Conservation (phyloP, 2,113 vertebrate genomes). For the Ursus arctos region DNA sequence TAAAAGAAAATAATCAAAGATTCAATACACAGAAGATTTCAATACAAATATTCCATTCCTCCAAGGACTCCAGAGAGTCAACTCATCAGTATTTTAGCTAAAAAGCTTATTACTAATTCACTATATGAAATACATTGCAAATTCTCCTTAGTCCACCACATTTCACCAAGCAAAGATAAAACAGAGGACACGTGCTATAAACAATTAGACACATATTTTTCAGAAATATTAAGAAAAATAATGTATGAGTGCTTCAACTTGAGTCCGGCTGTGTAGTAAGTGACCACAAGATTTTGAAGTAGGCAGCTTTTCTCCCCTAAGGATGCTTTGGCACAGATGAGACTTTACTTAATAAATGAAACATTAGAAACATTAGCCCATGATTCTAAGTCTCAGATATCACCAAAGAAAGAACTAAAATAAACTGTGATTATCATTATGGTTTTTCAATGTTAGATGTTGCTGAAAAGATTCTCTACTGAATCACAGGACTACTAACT, state of each 20-base stretch:
- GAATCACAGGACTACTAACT: background rate
- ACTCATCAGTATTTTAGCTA: background rate
- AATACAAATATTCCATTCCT: background rate
- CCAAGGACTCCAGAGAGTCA: background rate
- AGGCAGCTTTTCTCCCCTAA: background rate
- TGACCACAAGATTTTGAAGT: background rate
- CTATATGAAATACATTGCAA: background rate
- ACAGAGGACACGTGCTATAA: background rate
- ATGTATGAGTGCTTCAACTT: background rate
- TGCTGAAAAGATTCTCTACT: background rate
- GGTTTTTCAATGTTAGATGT: background rate
- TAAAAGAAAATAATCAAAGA: background rate
- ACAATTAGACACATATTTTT: background rate
- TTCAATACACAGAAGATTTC: background rate
- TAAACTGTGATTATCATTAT: slow-evolving; percentile 15
- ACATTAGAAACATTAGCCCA: slow-evolving; percentile 1
- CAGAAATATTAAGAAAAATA: slow-evolving; percentile 18
- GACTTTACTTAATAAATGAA: slow-evolving; percentile 3
- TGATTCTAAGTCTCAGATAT: slow-evolving; percentile 18
- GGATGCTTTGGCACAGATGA: background rate
- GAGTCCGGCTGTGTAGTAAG: background rate
- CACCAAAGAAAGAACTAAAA: slow-evolving; percentile 55
- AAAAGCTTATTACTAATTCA: background rate
- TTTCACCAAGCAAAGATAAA: slow-evolving; percentile 26
- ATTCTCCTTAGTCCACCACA: background rate